Percentiles rank a stretch among this genome's conserved stretches.
phyloP scores from a whole-genome alignment of 2,797 vertebrate genomes.

The Rhincodon typus region DNA sequence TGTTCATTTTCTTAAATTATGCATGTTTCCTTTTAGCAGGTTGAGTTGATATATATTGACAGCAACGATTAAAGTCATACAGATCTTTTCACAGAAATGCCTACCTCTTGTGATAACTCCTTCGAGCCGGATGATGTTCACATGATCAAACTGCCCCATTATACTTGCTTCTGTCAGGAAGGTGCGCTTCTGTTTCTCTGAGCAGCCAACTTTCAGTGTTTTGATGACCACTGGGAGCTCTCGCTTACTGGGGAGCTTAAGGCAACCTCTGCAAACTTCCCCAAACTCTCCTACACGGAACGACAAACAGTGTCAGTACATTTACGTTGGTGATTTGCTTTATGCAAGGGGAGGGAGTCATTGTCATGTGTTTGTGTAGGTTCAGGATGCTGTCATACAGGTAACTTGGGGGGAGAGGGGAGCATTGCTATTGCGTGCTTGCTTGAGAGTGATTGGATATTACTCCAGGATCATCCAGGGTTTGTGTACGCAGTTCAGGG shows the following conservation, averaged over 20 bases:
- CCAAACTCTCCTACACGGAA: conserved; percentile 74
- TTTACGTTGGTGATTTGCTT: too few relatives aligned
- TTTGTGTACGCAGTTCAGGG: background rate
- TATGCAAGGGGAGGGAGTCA: background rate
- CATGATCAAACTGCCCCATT: conserved; percentile 89
- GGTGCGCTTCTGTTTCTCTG: conserved; percentile 70
- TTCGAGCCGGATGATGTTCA: conserved; percentile 81
- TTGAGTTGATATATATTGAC: background rate
- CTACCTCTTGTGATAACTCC: conserved; percentile 81
- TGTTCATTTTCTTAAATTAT: background rate
- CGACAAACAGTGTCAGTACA: background rate
- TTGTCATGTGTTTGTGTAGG: background rate
- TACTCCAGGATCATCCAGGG: background rate
- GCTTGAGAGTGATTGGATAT: background rate
- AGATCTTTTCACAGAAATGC: background rate
- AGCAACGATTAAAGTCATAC: background rate
- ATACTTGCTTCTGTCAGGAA: conserved; percentile 83
- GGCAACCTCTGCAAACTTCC: conserved; percentile 76
- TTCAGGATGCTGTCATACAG: background rate
- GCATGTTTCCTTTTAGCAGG: background rate
- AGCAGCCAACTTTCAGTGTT: conserved; percentile 73
- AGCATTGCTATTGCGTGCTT: background rate
- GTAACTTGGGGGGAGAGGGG: background rate
- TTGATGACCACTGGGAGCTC: conserved; percentile 82
- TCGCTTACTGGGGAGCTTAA: conserved; percentile 83